These are phyloP conservation scores for Aotus griseimembra DNA, from an alignment of 2,797 vertebrate genomes.

Conservation along the genomic window DNA sequence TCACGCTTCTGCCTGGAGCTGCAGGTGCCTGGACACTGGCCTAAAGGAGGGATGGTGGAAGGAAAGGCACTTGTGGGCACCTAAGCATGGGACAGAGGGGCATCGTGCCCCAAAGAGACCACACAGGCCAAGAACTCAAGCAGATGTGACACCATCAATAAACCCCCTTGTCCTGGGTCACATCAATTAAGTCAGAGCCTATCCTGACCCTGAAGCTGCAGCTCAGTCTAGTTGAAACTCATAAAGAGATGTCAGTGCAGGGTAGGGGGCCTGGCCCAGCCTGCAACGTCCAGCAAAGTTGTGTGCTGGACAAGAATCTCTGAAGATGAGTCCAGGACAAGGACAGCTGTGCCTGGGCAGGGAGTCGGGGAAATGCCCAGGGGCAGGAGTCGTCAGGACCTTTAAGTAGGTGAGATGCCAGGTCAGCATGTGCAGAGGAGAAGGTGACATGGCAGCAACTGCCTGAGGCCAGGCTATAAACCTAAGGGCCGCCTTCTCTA, in stretches of 20 bases:
- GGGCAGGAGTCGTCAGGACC: not conserved
- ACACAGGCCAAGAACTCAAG: not conserved
- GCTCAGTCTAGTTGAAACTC: no score
- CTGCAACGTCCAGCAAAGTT: no score
- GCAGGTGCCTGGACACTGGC: not conserved
- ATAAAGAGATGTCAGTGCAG: no score
- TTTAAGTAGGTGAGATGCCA: not conserved
- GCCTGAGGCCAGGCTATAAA: not conserved
- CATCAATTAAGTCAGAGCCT: no score
- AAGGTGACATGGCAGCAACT: not conserved
- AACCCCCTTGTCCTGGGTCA: not conserved
- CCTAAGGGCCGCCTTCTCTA: not conserved
- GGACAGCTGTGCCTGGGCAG: no score
- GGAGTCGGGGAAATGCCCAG: no score
- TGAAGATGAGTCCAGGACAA: not conserved
- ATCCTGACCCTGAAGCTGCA: no score
- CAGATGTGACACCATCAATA: not conserved
- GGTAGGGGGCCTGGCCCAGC: no score
- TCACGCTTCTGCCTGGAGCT: conserved; percentile 55
- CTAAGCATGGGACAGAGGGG: rapidly evolving
- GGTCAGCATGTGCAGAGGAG: not conserved
- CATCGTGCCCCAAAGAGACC: not conserved
- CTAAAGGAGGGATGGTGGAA: not conserved
- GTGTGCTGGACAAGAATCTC: no score
- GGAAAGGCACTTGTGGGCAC: not conserved